Evolutionary conservation across 2,888 invertebrate genomes (phyloP).

Genomic region (Cheilosia soror): DNA sequence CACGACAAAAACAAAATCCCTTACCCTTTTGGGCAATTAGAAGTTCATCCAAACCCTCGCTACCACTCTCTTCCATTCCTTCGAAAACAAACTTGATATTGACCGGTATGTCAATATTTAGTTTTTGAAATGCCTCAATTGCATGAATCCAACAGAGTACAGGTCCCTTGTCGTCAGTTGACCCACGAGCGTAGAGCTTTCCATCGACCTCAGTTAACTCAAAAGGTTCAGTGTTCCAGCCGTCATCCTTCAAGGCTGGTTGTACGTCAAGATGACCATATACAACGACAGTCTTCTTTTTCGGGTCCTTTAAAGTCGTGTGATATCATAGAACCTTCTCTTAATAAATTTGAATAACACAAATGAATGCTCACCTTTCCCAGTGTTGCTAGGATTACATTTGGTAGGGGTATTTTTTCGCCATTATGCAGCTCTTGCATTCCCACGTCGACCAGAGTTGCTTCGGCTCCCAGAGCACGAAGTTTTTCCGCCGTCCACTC

Average conservation of each 20-base stretch:
- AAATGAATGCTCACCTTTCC: conserved; percentile 85
- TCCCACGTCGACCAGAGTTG: conserved; percentile 91
- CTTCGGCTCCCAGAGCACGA: conserved; percentile 88
- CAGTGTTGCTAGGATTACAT: conserved; percentile 91
- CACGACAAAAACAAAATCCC: neutral
- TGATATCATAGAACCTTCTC: neutral
- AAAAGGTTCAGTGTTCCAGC: conserved; percentile 98
- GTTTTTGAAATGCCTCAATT: conserved; percentile 92
- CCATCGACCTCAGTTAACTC: conserved; percentile 93
- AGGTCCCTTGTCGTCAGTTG: conserved; percentile 97
- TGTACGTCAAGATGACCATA: conserved; percentile 99
- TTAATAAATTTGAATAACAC: conserved; percentile 3
- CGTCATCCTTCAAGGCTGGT: conserved; percentile 95
- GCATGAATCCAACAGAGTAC: conserved; percentile 98
- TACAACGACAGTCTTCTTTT: conserved; percentile 96
- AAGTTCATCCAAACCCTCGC: conserved; percentile 96
- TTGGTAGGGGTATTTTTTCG: conserved; percentile 90
- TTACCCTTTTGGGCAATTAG: conserved; percentile 86
- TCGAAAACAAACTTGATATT: conserved; percentile 96
- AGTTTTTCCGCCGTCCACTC: conserved; percentile 91
- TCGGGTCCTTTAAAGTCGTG: conserved; percentile 85
- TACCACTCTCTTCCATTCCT: conserved; percentile 99
- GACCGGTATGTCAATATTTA: conserved; percentile 88
- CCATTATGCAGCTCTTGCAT: conserved; percentile 90
- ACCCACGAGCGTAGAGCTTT: conserved; percentile 95